Evolutionary conservation across 2,797 vertebrate species (phyloP), one percentile per base, ranked within the genome.

Genomic region (Lophotriccus pileatus): DNA sequence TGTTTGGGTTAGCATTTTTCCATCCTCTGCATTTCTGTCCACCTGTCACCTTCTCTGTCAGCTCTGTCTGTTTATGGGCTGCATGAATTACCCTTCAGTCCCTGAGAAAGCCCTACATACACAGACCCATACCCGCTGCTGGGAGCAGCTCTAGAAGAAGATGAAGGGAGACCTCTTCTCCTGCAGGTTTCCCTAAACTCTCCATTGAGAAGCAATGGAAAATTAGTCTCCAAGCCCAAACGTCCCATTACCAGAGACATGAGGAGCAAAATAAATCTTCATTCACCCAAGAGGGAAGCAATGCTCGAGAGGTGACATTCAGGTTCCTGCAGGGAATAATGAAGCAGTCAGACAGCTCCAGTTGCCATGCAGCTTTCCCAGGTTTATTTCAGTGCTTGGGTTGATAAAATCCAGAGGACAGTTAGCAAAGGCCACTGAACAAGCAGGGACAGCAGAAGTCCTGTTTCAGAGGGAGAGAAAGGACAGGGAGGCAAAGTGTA

Each of bases 351-450:
- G 72, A 39, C 20, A 55, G 37, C 10, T n/a, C 12, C 16, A 30
- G 27, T 12, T 69, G 49, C 72, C 0, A 0, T 1, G 0, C 55
- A 59, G 53, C 47, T 75, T 91, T 73, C 43, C 28, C 1, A 14
- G 56, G 44, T 64, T 93, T 0, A 0, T 44, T 94, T 85, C 67
- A 85, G 55, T 62, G 41, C 46, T 68, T 59, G 49, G 10, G 27
- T 32, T 76, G n/a, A 85, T 63, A 72, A 91, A 93, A 89, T 70
- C 53, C 59, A 60, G 69, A 74, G 18, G 62, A 83, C n/a, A 64
- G 62, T 76, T 52, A 28, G 66, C 44, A 91, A 93, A 89, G 56
- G 55, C 73, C 49, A 44, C 10, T 46, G 53, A 85, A 34, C 43
- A 83, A 74, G 62, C 32, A 87, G 44, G 32, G 36, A 75, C 30